Evolutionary conservation across 2,888 invertebrate genomes (phyloP).

Genomic region (Cheilosia pagana): DNA sequence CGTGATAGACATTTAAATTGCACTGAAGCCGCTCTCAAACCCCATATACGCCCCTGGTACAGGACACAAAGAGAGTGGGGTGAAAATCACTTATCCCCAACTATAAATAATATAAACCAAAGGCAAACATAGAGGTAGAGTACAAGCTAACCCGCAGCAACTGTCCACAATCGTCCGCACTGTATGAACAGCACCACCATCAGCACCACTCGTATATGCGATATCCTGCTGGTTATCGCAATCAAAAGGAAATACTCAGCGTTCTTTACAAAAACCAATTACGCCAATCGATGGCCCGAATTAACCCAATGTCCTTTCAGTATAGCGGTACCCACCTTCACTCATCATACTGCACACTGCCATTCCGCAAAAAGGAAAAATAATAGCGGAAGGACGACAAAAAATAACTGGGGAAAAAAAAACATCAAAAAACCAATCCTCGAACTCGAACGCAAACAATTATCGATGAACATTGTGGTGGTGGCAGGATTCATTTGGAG

Average conservation of each 20-base stretch:
- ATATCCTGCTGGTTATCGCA: constrained; percentile 62
- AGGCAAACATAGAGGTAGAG: constrained; percentile 48
- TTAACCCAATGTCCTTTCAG: constrained; percentile 71
- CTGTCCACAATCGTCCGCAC: constrained; percentile 32
- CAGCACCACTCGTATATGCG: constrained; percentile 10
- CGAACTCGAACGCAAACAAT: constrained; percentile 66
- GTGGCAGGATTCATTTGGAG: constrained; percentile 60
- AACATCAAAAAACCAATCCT: constrained; percentile 51
- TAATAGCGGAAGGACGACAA: constrained; percentile 14
- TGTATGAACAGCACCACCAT: constrained; percentile 6
- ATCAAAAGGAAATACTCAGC: constrained; percentile 73
- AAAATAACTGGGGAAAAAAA: background rate
- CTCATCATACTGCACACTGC: too few relatives aligned
- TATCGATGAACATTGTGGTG: constrained; percentile 60
- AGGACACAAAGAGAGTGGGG: background rate
- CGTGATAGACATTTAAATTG: constrained; percentile 72
- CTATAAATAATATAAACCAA: constrained; percentile 69
- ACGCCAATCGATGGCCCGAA: constrained; percentile 71
- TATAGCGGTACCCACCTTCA: background rate
- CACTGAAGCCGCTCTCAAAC: constrained; percentile 2
- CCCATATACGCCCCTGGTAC: background rate
- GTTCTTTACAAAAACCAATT: constrained; percentile 73
- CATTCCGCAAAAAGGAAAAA: constrained; percentile 9
- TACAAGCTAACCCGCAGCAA: constrained; percentile 38
- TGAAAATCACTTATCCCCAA: constrained; percentile 60